Evolutionary conservation across 2,113 vertebrate genomes (phyloP), one percentile per base, ranked within the genome.

Genomic region (Typhlomys cinereus): DNA sequence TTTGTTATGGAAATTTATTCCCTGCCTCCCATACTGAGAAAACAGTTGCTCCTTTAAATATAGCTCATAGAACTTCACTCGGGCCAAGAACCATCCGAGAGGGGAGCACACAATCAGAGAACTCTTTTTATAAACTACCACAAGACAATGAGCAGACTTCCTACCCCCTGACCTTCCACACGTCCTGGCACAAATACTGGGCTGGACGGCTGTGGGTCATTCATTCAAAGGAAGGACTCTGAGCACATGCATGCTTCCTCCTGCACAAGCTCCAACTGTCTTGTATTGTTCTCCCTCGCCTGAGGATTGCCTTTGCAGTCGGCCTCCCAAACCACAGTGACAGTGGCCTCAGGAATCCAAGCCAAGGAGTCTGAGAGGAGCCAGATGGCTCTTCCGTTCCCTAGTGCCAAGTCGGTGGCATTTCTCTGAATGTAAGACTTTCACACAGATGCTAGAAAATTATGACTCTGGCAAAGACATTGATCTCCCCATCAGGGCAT

Each of bases 31-130:
- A 52, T 89, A 10, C 14, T 84, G 86, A 66, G 54, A 85, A 91
- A 87, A 79, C 1, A 57, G 29, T 92, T 87, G 71, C 52, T 52
- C 48, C 82, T 95, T 93, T 85, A 95, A 94, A 88, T 92, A 85
- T 4, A 90, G 83, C 73, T 92, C 17, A 1, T n/a, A 87, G 25
- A 80, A 84, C 84, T 57, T 89, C 9, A 17, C 25, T 11, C 7
- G 36, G 41, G 91, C 89, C 29, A 39, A 41, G 59, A 89, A 74
- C 15, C 52, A 83, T 67, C 50, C 12, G 0, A 70, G 50, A 34
- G 48, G 44, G 90, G 31, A 44, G 14, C 36, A 57, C 25, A 50
- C 5, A 41, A 39, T 85, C 21, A 82, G 80, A 86, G 27, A 57
- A 54, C 13, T 81, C 79, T 71, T 85, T 90, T 1, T 29, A 11